Percentiles rank a stretch among this genome's conserved stretches.
These are phyloP conservation scores for Agelastica alni DNA, from an alignment of 2,888 invertebrate genomes.

Conservation along the genomic window DNA sequence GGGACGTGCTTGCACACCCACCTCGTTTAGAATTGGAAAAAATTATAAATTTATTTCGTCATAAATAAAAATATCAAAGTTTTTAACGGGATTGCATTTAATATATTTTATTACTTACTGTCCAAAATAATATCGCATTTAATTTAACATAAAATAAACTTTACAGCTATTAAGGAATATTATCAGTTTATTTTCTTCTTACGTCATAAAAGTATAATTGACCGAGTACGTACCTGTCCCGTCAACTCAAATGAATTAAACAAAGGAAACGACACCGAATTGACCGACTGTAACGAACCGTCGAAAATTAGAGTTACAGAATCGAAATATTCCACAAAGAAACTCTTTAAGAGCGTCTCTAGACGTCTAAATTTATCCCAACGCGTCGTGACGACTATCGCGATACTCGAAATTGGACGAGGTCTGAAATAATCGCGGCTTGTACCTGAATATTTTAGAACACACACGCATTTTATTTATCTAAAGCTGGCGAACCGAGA, in stretches of 20 bases:
- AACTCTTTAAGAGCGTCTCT: not conserved
- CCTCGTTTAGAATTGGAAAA: too few relatives aligned
- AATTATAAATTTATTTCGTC: too few relatives aligned
- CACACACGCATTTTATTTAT: not conserved
- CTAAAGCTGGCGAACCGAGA: too few relatives aligned
- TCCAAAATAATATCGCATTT: not conserved
- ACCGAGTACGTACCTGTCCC: not conserved
- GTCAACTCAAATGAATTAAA: not conserved
- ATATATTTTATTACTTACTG: not conserved
- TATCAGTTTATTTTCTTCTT: too few relatives aligned
- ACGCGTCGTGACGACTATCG: not conserved
- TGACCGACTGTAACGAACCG: not conserved
- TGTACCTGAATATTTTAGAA: not conserved
- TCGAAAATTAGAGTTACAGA: not conserved
- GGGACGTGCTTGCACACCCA: too few relatives aligned
- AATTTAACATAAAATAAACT: too few relatives aligned
- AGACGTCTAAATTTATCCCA: constrained; percentile 5
- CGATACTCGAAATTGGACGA: not conserved
- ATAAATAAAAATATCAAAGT: too few relatives aligned
- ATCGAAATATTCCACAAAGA: not conserved
- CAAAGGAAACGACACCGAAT: not conserved
- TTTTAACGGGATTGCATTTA: not conserved
- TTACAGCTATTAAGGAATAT: too few relatives aligned
- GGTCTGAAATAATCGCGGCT: not conserved
- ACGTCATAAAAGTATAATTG: not conserved